Evolutionary conservation across 2,113 vertebrate genomes (phyloP), one percentile per base, ranked within the genome.

Genomic region (Seriola rivoliana): DNA sequence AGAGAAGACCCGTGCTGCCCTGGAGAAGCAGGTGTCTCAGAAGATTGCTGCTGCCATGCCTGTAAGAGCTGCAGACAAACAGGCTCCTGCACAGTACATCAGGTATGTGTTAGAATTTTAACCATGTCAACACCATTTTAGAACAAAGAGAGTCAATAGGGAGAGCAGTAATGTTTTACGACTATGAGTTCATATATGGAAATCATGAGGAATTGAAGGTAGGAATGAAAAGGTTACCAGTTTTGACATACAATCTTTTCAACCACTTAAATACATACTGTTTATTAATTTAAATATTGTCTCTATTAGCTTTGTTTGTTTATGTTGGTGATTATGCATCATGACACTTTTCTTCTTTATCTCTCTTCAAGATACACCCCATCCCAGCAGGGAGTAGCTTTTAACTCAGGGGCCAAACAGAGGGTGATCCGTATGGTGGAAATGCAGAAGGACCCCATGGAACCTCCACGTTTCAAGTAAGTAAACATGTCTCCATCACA

Each of bases 31-130:
- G 2, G 98, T 99, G 1, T 99, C 98, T 0, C 98, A 99, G 78
- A 99, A 99, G 92, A 97, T 99, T 8, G 98, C 98, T 9, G 98
- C 98, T n/a, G 98, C 98, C 77, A 99, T 99, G 98, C 98, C 98
- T 12, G 98, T 99, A 71, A 95, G 98, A 91, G 98, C 98, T 63
- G 98, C 98, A 66, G 98, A 99, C 92, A 99, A 99, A 88, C 96
- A 97, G 68, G 98, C 97, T 75, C 98, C 98, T 62, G 98, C 98
- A 32, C 98, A 99, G 71, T 99, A 99, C 85, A 99, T 99, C 89
- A 95, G 98, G 98, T 99, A 73, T 74, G 69, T 55, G 25, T 57
- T 7, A 4, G 0, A 34, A 11, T 8, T 11, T 4, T 2, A 19
- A 5, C 9, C 12, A 17, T 8, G 54, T 52, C 16, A 13, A 2